Percentiles rank a stretch among this genome's conserved stretches.
Evolutionary conservation across 1,140 invertebrate species (phyloP).

Genomic region (Drosophila lacteicornis): DNA sequence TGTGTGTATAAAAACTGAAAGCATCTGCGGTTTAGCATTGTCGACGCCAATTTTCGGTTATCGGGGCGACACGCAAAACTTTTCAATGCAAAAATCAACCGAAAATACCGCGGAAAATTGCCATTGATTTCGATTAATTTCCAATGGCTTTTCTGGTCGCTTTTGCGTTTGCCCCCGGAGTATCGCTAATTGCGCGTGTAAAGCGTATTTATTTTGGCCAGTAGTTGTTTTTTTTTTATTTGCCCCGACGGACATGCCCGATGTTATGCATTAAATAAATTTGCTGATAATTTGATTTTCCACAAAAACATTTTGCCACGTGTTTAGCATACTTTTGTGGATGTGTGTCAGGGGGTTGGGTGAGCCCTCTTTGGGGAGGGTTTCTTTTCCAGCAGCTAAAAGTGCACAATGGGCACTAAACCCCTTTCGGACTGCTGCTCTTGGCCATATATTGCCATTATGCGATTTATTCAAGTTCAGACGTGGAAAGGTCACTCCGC

Average conservation of each 20-base stretch:
- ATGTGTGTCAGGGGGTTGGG: neutral
- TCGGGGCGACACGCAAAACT: constrained; percentile 32
- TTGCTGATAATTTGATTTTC: constrained; percentile 55
- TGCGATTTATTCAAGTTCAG: constrained; percentile 41
- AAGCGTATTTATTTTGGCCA: constrained; percentile 13
- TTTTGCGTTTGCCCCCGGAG: constrained; percentile 16
- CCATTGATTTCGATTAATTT: constrained; percentile 52
- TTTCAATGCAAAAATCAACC: constrained; percentile 39
- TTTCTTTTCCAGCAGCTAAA: constrained; percentile 10
- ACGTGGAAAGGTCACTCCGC: constrained; percentile 29
- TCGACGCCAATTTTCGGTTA: constrained; percentile 29
- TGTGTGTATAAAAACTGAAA: constrained; percentile 17
- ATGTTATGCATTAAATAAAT: constrained; percentile 47
- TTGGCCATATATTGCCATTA: constrained; percentile 19
- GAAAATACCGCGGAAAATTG: constrained; percentile 42
- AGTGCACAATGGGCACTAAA: constrained; percentile 28
- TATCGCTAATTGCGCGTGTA: constrained; percentile 45
- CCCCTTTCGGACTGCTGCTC: constrained; percentile 4
- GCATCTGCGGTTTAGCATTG: constrained; percentile 47
- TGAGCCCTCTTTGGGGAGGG: no score
- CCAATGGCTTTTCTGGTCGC: constrained; percentile 38
- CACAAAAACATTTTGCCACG: constrained; percentile 40
- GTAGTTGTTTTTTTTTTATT: constrained; percentile 7
- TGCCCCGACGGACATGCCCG: neutral
- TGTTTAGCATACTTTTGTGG: constrained; percentile 49